Conservation (phyloP, 2,797 vertebrate species). For the Lithobates pipiens region DNA sequence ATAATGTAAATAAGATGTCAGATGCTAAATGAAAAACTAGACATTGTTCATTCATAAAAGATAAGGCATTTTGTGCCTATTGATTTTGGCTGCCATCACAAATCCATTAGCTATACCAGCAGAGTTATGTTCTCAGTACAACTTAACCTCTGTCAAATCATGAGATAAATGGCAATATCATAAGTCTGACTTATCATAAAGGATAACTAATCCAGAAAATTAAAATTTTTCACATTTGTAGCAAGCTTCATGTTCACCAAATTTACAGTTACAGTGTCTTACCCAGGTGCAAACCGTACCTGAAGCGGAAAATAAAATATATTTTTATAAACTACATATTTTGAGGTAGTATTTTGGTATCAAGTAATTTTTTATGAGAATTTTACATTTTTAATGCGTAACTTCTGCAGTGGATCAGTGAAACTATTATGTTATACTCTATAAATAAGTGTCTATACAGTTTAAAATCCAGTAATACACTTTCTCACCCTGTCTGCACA, state of each 20-base stretch:
- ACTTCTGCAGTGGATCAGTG: too few relatives aligned
- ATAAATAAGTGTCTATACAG: too few relatives aligned
- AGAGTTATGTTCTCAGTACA: conserved; percentile 34
- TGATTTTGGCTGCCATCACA: conserved; percentile 32
- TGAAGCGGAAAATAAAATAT: background rate
- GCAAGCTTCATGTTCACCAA: background rate
- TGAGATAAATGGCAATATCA: conserved; percentile 17
- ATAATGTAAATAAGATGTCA: conserved; percentile 63
- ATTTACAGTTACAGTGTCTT: background rate
- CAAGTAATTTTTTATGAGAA: too few relatives aligned
- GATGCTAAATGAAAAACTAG: conserved; percentile 61
- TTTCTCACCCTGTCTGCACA: too few relatives aligned
- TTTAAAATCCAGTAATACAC: too few relatives aligned
- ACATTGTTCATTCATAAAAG: conserved; percentile 27
- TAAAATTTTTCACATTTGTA: background rate
- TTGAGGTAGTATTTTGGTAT: too few relatives aligned
- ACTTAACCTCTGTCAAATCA: conserved; percentile 40
- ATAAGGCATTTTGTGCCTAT: conserved; percentile 27
- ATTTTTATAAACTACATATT: background rate
- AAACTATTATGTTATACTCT: too few relatives aligned
- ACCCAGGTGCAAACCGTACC: background rate
- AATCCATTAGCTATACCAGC: conserved; percentile 40
- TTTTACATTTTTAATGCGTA: too few relatives aligned
- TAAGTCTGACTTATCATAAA: conserved; percentile 2
- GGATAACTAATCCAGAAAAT: conserved; percentile 23